A percentile compares a stretch with the other conserved stretches of the same genome.
phyloP scores from a whole-genome alignment of 2,797 vertebrate species.

The Paguma larvata region DNA sequence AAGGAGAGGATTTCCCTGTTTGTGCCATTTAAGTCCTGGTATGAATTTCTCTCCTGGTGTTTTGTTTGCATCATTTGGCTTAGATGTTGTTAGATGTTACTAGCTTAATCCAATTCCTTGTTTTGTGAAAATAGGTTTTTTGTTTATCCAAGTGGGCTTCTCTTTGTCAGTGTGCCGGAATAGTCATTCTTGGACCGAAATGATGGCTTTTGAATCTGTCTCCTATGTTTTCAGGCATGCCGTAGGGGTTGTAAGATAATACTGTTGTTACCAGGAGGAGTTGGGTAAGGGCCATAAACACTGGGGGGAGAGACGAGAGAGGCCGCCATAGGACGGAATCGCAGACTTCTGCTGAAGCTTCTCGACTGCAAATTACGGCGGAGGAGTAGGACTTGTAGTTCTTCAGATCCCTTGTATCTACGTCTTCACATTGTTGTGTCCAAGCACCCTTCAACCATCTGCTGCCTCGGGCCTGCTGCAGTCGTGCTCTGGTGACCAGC shows the following conservation, averaged over 20 bases:
- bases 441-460: slow-evolving; percentile 59
- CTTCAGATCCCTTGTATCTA: not conserved
- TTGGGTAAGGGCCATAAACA: not conserved
- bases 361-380: not conserved
- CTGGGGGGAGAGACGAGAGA: not conserved
- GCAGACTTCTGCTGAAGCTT: not conserved
- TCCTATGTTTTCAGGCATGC: not conserved
- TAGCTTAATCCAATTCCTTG: slow-evolving; percentile 45
- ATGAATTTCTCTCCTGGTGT: not conserved
- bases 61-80: not conserved
- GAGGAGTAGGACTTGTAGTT: not conserved
- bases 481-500: not conserved
- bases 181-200: not conserved
- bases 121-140: slow-evolving; percentile 59
- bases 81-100: not conserved
- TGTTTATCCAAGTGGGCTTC: slow-evolving; percentile 5
- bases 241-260: not conserved
- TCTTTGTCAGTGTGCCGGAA: not conserved
- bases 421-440: slow-evolving; percentile 35
- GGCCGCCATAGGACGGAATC: not conserved
- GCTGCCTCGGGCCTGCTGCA: slow-evolving; percentile 51
- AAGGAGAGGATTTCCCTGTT: not conserved
- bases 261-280: not conserved
- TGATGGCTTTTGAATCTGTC: not conserved
- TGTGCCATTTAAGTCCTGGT: not conserved